These are phyloP conservation scores for Caerostris extrusa DNA, from an alignment of 1,140 invertebrate species.

Conservation along the genomic window DNA sequence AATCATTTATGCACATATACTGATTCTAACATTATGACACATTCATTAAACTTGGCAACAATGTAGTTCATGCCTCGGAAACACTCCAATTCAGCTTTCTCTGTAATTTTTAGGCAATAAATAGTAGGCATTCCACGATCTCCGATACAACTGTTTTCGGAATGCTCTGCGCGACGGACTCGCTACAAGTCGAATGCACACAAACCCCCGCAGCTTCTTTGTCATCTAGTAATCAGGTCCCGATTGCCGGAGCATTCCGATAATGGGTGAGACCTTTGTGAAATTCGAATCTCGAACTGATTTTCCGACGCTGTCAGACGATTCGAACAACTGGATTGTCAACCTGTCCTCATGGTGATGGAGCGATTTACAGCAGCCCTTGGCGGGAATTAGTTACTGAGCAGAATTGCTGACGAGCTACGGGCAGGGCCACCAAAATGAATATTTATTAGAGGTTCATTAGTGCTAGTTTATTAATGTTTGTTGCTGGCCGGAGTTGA, in stretches of 20 bases:
- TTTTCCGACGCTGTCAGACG: background rate
- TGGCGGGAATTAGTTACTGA: background rate
- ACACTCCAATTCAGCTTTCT: background rate
- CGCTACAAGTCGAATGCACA: background rate
- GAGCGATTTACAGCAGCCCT: background rate
- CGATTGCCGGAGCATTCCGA: background rate
- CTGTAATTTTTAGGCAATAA: background rate
- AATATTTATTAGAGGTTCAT: conserved; percentile 20
- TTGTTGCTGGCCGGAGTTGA: background rate
- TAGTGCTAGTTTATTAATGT: too few relatives aligned
- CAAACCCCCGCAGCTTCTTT: background rate
- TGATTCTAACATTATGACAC: too few relatives aligned
- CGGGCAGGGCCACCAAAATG: background rate
- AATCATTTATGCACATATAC: too few relatives aligned
- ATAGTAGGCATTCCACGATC: background rate
- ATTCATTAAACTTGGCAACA: too few relatives aligned
- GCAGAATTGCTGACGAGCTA: background rate
- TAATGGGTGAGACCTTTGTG: background rate
- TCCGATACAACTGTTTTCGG: background rate
- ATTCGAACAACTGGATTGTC: background rate
- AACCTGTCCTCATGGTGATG: background rate
- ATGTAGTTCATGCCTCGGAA: too few relatives aligned
- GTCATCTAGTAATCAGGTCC: background rate
- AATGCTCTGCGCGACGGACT: background rate
- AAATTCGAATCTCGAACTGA: background rate